Evolutionary conservation across 2,797 vertebrate species (phyloP).

Genomic region (Esox masquinongy): DNA sequence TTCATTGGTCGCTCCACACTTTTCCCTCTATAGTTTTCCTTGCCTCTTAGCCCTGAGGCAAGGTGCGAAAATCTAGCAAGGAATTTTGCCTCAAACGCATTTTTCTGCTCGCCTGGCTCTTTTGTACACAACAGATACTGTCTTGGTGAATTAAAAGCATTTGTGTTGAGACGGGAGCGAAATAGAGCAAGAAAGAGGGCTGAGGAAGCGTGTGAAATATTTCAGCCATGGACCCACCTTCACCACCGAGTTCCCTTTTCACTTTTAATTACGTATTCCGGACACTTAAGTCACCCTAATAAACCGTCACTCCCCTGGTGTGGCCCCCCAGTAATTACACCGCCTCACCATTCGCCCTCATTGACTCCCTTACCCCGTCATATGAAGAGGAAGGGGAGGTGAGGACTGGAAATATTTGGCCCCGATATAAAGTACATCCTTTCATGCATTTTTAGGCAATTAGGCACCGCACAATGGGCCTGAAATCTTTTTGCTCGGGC

Average conservation of each 20-base stretch:
- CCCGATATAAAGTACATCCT: constrained; percentile 67
- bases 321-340: constrained; percentile 35
- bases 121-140: constrained; percentile 75
- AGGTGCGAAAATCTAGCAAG: constrained; percentile 72
- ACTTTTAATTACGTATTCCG: constrained; percentile 58
- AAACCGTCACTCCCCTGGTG: constrained; percentile 34
- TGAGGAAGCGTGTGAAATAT: constrained; percentile 42
- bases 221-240: constrained; percentile 38
- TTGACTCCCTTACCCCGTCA: background rate
- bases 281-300: constrained; percentile 45
- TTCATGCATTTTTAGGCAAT: constrained; percentile 67
- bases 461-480: constrained; percentile 60
- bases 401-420: constrained; percentile 63
- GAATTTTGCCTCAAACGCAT: constrained; percentile 70
- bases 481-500: constrained; percentile 39
- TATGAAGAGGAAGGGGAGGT: constrained; percentile 29
- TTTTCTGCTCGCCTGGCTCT: constrained; percentile 66
- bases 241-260: constrained; percentile 36
- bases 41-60: constrained; percentile 69
- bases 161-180: constrained; percentile 65
- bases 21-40: constrained; percentile 69
- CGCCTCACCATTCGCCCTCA: background rate
- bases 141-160: constrained; percentile 75
- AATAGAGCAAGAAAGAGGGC: constrained; percentile 26
- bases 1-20: constrained; percentile 70